These are phyloP conservation scores for Rhinogobius similis DNA, from an alignment of 2,113 vertebrate species.

Conservation along the genomic window DNA sequence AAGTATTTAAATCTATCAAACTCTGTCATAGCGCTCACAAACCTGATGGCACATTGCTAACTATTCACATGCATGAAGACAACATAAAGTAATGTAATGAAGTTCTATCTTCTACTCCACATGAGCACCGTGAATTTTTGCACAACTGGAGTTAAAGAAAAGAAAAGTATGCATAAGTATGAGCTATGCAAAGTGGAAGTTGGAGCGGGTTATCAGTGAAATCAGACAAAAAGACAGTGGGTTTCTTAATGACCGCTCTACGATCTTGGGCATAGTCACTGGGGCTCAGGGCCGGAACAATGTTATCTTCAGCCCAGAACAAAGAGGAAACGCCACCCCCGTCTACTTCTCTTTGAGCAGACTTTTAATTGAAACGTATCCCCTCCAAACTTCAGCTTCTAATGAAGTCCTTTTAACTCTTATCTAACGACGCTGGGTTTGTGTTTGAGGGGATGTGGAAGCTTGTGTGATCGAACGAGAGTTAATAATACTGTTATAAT, in stretches of 20 bases:
- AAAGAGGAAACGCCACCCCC: conserved; percentile 24
- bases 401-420: conserved; percentile 41
- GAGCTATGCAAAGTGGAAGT: conserved; percentile 3
- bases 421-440: conserved; percentile 38
- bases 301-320: conserved; percentile 35
- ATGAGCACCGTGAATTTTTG: too few species aligned
- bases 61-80: too few species aligned
- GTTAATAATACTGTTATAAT: neutral
- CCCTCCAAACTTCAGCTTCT: conserved; percentile 26
- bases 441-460: conserved; percentile 8
- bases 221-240: conserved; percentile 25
- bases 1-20: too few species aligned
- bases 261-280: conserved; percentile 34
- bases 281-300: conserved; percentile 14
- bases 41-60: too few species aligned
- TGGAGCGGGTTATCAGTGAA: conserved; percentile 7
- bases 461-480: conserved; percentile 13
- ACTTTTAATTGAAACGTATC: conserved; percentile 41
- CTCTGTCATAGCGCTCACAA: too few species aligned
- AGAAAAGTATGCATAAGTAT: neutral
- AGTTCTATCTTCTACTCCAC: too few species aligned
- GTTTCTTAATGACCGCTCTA: conserved; percentile 22
- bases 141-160: too few species aligned
- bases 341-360: conserved; percentile 30
- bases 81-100: too few species aligned